A percentile compares a stretch with the other conserved stretches of the same genome.
phyloP scores from a whole-genome alignment of 2,113 vertebrate species.

The Sceloporus tristichus region DNA sequence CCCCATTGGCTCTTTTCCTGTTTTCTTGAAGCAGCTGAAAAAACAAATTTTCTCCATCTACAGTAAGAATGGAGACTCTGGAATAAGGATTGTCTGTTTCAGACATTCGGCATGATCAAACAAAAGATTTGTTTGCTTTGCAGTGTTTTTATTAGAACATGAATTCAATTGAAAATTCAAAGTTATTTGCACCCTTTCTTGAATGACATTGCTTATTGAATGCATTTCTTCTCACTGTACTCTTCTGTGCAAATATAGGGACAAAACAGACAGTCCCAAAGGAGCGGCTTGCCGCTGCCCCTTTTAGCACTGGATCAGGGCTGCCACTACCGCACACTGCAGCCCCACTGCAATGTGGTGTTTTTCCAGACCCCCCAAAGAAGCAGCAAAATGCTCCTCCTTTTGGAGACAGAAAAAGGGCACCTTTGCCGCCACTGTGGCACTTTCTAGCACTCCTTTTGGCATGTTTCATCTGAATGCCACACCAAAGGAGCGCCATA shows the following conservation, averaged over 20 bases:
- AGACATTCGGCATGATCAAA: constrained; percentile 76
- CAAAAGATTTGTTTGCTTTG: constrained; percentile 78
- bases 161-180: constrained; percentile 61
- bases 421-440: too few relatives aligned
- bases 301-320: too few relatives aligned
- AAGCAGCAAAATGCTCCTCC: too few relatives aligned
- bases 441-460: too few relatives aligned
- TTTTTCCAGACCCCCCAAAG: too few relatives aligned
- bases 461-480: too few relatives aligned
- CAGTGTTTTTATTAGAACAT: constrained; percentile 71
- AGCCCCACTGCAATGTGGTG: too few relatives aligned
- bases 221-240: constrained; percentile 44
- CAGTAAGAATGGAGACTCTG: constrained; percentile 78
- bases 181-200: constrained; percentile 61
- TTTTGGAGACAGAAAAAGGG: too few relatives aligned
- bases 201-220: constrained; percentile 50
- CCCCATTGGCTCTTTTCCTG: constrained; percentile 75
- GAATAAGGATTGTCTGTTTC: constrained; percentile 69
- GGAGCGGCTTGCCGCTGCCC: too few relatives aligned
- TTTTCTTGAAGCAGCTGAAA: constrained; percentile 79
- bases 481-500: too few relatives aligned
- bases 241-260: constrained; percentile 25
- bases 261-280: background rate
- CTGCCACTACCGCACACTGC: too few relatives aligned
- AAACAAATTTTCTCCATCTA: constrained; percentile 79